phyloP scores from a whole-genome alignment of 2,888 invertebrate species.

The Eupelmus urozonus region DNA sequence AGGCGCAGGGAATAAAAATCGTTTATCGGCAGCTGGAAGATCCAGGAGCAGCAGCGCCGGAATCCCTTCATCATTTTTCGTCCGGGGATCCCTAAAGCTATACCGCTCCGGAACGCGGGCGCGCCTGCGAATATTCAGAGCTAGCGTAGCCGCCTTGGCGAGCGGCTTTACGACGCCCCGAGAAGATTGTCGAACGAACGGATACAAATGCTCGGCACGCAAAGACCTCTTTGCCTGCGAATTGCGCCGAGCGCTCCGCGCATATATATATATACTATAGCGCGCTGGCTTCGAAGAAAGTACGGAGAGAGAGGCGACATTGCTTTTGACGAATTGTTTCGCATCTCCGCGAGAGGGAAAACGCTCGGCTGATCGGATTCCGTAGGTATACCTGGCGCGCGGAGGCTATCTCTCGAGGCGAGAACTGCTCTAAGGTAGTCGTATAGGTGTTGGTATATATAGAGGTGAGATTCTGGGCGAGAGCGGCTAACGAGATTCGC shows the following conservation, averaged over 20 bases:
- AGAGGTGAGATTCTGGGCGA: no score
- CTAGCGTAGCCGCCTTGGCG: background rate
- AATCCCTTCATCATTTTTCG: conserved; percentile 31
- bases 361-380: background rate
- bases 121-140: background rate
- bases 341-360: background rate
- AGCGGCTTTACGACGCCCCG: background rate
- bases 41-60: no score
- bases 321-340: conserved; percentile 34
- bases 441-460: no score
- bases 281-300: no score
- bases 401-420: background rate
- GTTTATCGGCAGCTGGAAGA: conserved; percentile 6
- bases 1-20: background rate
- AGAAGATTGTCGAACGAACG: conserved; percentile 28
- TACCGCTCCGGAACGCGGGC: background rate
- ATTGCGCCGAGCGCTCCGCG: background rate
- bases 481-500: no score
- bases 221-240: background rate
- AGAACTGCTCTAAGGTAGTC: background rate
- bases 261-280: no score
- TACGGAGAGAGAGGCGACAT: background rate
- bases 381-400: background rate
- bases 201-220: conserved; percentile 35
- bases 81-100: background rate